Evolutionary conservation across 2,113 vertebrate genomes (phyloP), one percentile per base, ranked within the genome.

Genomic region (Aramus guarauna): DNA sequence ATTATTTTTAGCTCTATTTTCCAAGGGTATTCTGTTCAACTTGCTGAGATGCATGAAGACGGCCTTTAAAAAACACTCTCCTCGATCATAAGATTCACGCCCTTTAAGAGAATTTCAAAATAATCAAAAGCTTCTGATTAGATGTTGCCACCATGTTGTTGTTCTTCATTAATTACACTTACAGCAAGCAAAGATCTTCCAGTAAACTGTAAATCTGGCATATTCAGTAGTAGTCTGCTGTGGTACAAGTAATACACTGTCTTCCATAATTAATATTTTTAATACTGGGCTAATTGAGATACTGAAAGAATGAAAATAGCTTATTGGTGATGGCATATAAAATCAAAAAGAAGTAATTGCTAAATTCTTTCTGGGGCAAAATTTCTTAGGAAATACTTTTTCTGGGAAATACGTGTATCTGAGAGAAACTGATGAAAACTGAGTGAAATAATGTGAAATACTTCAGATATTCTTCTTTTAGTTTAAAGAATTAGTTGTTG

Each of bases 1-100:
- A 97, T 96, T 98, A 96, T 97, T 98, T 97, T 97, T 97, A 96
- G 64, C 63, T 82, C 64, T 94, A 37, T 94, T 92, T 97, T 83
- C 15, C 29, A 81, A 77, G 72, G 84, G 80, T 85, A 56, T 77
- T 91, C 59, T 13, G 4, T 92, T 96, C 64, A 71, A 23, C 69
- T 95, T 69, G 37, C 41, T 41, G 75, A 66, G 53, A 85, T 93
- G 50, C 66, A 84, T 4, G 9, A 56, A 83, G 50, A 23, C 23
- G 43, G 26, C 21, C 73, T 71, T 90, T 88, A 87, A 50, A 89
- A 93, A 96, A 12, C 36, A 43, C 27, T 64, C 32, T 86, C 78
- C 68, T 91, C 88, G 47, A 86, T 95, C 66, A 92, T 73, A 90
- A 92, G 86, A 85, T 92, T 92, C 88, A 83, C 11, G 6, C 23